Conservation (phyloP, 1,140 invertebrate genomes). For the Eciton burchellii region DNA sequence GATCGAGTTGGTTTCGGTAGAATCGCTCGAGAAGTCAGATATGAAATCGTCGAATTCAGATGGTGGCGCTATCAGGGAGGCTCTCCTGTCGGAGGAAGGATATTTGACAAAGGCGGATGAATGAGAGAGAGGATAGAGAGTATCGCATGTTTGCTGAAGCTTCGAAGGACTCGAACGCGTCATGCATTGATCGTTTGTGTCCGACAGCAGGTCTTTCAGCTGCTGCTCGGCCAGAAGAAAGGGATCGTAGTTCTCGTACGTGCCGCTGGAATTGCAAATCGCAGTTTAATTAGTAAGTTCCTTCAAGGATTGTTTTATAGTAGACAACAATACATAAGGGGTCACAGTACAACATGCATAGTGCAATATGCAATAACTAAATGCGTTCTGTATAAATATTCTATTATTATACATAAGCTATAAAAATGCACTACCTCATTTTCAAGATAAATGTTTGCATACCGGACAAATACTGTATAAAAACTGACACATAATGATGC, state of each 20-base stretch:
- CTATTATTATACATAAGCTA: neutral
- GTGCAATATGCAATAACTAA: constrained; percentile 3
- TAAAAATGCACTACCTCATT: constrained; percentile 2
- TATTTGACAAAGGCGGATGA: constrained; percentile 85
- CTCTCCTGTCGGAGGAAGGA: constrained; percentile 70
- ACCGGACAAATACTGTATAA: constrained; percentile 14
- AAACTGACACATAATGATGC: neutral
- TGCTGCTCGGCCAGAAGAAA: constrained; percentile 90
- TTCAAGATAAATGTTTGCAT: neutral
- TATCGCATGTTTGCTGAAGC: constrained; percentile 56
- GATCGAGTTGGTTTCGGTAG: constrained; percentile 79
- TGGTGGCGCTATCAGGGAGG: constrained; percentile 84
- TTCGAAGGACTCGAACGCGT: constrained; percentile 65
- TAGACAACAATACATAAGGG: neutral
- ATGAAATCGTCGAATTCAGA: constrained; percentile 81
- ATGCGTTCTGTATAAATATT: neutral
- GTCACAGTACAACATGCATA: neutral
- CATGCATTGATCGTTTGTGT: constrained; percentile 79
- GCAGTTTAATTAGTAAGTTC: neutral
- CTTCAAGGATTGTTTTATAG: neutral
- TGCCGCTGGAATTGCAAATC: constrained; percentile 79
- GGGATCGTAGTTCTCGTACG: constrained; percentile 87
- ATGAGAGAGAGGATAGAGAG: constrained; percentile 78
- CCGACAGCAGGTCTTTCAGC: constrained; percentile 88
- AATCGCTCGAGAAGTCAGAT: constrained; percentile 80